Conservation (phyloP, 2,113 vertebrate species). For the Pachyramphus minor region DNA sequence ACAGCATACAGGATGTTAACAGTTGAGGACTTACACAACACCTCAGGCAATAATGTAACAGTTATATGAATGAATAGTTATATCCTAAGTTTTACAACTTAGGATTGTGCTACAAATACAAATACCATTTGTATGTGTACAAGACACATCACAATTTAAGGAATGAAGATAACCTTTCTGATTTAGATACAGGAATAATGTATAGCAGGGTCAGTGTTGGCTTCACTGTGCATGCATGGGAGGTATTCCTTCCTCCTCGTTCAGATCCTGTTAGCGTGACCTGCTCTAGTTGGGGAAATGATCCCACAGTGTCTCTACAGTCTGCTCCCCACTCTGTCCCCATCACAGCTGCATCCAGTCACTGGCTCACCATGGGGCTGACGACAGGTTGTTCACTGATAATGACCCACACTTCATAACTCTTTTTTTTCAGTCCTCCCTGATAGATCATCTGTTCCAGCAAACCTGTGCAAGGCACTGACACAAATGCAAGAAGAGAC, state of each 20-base stretch:
- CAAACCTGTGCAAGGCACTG: background rate
- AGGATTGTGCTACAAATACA: background rate
- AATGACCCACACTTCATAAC: slow-evolving; percentile 16
- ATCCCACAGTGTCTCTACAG: background rate
- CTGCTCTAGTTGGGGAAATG: background rate
- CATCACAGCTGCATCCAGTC: slow-evolving; percentile 37
- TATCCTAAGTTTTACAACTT: background rate
- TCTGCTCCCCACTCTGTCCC: background rate
- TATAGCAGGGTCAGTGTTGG: background rate
- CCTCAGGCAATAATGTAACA: background rate
- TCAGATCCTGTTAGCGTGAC: background rate
- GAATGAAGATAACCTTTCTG: background rate
- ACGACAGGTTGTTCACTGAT: background rate
- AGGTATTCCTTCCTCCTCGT: background rate
- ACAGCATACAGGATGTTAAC: background rate
- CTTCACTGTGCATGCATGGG: background rate
- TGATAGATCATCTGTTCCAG: background rate
- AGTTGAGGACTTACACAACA: background rate
- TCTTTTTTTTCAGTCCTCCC: background rate
- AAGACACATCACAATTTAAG: background rate
- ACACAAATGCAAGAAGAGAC: background rate
- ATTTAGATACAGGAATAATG: background rate
- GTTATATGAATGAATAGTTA: background rate
- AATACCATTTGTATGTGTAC: background rate
- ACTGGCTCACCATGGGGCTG: background rate